Evolutionary conservation across 2,888 invertebrate species (phyloP), one percentile per base, ranked within the genome.

Genomic region (Protodeltote pygarga): DNA sequence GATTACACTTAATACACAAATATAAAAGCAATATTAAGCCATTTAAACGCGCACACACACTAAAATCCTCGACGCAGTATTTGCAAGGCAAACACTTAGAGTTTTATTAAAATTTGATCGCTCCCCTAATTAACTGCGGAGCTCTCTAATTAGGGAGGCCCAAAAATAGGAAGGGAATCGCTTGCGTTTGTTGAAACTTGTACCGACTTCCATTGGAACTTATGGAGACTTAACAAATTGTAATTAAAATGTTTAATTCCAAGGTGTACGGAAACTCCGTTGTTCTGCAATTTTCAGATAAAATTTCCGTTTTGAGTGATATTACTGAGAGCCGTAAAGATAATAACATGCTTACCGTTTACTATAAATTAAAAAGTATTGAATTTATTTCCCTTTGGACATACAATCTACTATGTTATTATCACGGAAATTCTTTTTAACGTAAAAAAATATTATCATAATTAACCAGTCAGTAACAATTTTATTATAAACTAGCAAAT

Each of bases 71-170:
- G 40, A 23, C 35, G 19, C 41, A 35, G 47, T 51, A 45, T 55
- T 61, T 46, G 38, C 33, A n/a, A 28, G 27, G 57, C 25, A 61
- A 69, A 57, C 62, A 61, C 69, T 69, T 65, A 44, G 38, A 55
- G 40, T 65, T 62, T 52, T 70, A 66, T 66, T 54, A 66, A 66
- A 66, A 67, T 67, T 62, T 44, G 59, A 69, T 69, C 58, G 44
- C 45, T 27, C 17, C 14, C 47, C 55, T 70, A 66, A 67, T 70
- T 70, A 70, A 67, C 67, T 67, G 39, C 38, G 49, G 51, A 54
- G 45, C 54, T 46, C 49, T 70, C 41, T 70, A 70, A 67, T 70
- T 70, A 69, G 59, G 40, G 48, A 51, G 32, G 21, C 31, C 55
- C 34, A 57, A 66, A 60, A 65, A 69, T 69, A 57, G 48, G 52